Evolutionary conservation across 2,113 vertebrate species (phyloP).

Genomic region (Benitochromis conjunctus): DNA sequence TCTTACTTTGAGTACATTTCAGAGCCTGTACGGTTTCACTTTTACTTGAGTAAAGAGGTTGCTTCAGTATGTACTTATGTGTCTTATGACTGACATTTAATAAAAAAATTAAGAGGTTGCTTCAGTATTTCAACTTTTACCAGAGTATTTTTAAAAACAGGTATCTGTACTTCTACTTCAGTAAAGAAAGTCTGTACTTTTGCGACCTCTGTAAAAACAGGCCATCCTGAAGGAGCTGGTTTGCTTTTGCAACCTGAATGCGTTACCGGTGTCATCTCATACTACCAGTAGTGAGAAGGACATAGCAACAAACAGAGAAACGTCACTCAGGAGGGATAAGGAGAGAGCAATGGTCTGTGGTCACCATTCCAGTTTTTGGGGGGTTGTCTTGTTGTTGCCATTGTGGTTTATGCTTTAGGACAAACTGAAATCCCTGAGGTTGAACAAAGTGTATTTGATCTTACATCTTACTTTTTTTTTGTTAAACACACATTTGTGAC

Average conservation of each 20-base stretch:
- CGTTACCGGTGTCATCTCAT: not conserved
- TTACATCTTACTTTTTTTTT: too few species aligned
- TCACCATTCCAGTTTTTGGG: not conserved
- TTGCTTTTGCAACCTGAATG: not conserved
- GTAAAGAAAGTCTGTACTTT: not conserved
- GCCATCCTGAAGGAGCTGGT: not conserved
- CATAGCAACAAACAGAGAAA: not conserved
- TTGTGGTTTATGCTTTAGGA: not conserved
- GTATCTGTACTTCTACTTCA: not conserved
- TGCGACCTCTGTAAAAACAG: not conserved
- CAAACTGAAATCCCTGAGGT: not conserved
- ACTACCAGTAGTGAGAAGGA: not conserved
- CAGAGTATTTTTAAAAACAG: not conserved
- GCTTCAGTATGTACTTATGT: too few species aligned
- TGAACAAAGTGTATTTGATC: not conserved
- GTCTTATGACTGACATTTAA: too few species aligned
- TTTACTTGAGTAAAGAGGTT: not conserved
- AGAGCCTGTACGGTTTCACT: not conserved
- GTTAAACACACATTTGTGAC: not conserved
- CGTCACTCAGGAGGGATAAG: not conserved
- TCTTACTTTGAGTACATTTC: not conserved
- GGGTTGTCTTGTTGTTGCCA: not conserved
- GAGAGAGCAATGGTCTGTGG: not conserved
- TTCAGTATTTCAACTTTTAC: not conserved
- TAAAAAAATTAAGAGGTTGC: too few species aligned